These are phyloP conservation scores for Nemurella pictetii DNA, from an alignment of 2,888 invertebrate species.

Conservation along the genomic window DNA sequence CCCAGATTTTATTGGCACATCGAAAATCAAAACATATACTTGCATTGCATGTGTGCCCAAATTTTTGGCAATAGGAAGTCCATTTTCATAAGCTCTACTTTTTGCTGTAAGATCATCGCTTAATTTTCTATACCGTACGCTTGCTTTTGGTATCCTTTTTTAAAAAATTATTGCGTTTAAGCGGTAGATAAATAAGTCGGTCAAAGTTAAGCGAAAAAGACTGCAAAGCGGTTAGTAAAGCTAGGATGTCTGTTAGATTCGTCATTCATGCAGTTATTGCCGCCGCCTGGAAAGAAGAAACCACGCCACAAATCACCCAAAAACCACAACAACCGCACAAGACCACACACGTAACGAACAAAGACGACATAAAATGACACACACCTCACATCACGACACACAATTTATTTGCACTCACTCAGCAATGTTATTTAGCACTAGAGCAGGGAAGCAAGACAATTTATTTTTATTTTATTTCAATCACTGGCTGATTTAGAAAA, in stretches of 20 bases:
- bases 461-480: background rate
- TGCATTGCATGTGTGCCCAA: background rate
- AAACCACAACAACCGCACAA: constrained; percentile 28
- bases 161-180: background rate
- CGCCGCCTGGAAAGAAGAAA: constrained; percentile 42
- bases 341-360: background rate
- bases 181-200: background rate
- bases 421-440: background rate
- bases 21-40: background rate
- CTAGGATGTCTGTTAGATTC: constrained; percentile 21
- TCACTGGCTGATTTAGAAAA: background rate
- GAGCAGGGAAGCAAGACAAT: background rate
- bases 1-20: background rate
- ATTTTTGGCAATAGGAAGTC: background rate
- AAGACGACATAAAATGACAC: background rate
- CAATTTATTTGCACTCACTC: background rate
- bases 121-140: no score
- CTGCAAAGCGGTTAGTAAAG: constrained; percentile 12
- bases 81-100: background rate
- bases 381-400: background rate
- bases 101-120: background rate
- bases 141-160: background rate
- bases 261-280: constrained; percentile 41
- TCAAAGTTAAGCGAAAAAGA: constrained; percentile 16
- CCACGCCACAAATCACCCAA: constrained; percentile 35